A percentile compares a stretch with the other conserved stretches of the same genome.
Evolutionary conservation across 2,113 vertebrate genomes (phyloP).

Genomic region (Todiramphus chloris): DNA sequence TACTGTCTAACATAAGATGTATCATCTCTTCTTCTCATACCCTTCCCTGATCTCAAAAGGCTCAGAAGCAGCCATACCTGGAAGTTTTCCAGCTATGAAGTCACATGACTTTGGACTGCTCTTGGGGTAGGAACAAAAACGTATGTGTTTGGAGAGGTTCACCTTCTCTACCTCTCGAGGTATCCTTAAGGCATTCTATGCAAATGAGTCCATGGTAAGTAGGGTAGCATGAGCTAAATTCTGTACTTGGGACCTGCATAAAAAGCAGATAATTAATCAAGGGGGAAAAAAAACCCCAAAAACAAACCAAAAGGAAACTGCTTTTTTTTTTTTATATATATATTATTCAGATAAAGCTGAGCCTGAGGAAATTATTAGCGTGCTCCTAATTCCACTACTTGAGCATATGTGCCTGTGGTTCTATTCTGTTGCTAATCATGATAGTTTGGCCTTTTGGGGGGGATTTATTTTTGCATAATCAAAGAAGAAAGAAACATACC

Average conservation of each 20-base stretch:
- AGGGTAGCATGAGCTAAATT: conserved; percentile 1
- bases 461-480: background rate
- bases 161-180: background rate
- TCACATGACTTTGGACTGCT: background rate
- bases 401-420: background rate
- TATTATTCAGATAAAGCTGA: conserved; percentile 5
- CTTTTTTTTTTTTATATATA: background rate
- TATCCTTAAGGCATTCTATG: background rate
- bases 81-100: background rate
- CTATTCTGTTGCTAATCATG: background rate
- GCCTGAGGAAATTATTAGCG: conserved; percentile 8
- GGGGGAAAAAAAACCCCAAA: too few relatives aligned
- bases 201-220: conserved; percentile 38
- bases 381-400: background rate
- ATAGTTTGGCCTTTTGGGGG: background rate
- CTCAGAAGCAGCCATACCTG: background rate
- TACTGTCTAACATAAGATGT: background rate
- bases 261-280: conserved; percentile 40
- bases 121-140: background rate
- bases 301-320: background rate
- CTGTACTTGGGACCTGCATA: background rate
- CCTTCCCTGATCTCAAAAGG: background rate
- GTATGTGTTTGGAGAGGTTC: background rate
- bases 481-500: background rate
- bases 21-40: background rate